A percentile compares a stretch with the other conserved stretches of the same genome.
phyloP scores from a whole-genome alignment of 2,797 vertebrate species.

The Sebastes iracundus region DNA sequence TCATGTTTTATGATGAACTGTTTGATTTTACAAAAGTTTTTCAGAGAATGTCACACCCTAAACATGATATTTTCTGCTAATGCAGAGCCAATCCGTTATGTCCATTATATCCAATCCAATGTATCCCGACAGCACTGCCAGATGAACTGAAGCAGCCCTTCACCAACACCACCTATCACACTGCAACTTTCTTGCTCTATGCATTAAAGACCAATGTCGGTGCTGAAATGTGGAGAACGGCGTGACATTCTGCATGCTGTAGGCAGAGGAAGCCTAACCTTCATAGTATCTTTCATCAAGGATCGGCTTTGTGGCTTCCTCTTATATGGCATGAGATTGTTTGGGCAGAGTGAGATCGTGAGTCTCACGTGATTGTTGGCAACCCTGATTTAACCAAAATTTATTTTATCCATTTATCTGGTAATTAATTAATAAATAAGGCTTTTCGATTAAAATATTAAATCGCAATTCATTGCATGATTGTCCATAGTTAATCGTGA shows the following conservation, averaged over 20 bases:
- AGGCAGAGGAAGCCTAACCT: background rate
- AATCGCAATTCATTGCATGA: no score
- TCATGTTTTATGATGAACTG: background rate
- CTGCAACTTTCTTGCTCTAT: background rate
- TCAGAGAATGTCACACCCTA: background rate
- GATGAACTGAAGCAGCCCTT: background rate
- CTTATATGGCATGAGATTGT: background rate
- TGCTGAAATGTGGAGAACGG: background rate
- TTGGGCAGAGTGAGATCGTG: background rate
- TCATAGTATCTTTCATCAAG: background rate
- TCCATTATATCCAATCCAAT: no score
- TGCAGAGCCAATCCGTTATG: background rate
- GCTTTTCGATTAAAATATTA: no score
- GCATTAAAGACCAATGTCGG: background rate
- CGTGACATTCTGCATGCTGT: background rate
- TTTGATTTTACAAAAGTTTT: background rate
- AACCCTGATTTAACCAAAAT: background rate
- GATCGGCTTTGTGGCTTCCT: background rate
- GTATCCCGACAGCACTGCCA: background rate
- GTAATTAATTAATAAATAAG: background rate
- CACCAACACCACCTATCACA: background rate
- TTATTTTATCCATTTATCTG: background rate
- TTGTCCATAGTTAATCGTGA: no score
- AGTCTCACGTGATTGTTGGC: background rate
- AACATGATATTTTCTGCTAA: slow-evolving; percentile 32